Percentiles rank a stretch among this genome's conserved stretches.
These are phyloP conservation scores for Temnothorax nylanderi DNA, from an alignment of 1,140 invertebrate genomes.

Conservation along the genomic window DNA sequence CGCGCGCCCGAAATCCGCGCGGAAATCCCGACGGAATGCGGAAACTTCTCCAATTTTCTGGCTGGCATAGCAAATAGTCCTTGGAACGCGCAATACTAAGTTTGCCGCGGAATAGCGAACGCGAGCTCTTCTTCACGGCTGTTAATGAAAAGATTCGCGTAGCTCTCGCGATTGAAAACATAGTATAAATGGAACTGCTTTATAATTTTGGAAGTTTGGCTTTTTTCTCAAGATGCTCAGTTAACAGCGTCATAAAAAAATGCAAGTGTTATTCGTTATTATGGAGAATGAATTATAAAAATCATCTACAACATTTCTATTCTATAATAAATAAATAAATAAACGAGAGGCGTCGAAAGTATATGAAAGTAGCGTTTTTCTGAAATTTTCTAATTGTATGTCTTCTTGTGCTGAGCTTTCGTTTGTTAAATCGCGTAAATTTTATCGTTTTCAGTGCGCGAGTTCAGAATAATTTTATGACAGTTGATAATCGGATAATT, in stretches of 20 bases:
- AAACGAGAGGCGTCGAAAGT: neutral
- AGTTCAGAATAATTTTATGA: neutral
- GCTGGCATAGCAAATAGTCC: slow-evolving; percentile 67
- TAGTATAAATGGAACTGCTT: no score
- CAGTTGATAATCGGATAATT: slow-evolving; percentile 10
- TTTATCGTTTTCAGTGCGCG: neutral
- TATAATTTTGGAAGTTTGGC: neutral
- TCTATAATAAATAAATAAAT: no score
- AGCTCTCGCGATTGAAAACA: neutral
- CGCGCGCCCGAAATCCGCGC: slow-evolving; percentile 57
- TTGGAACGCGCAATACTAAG: slow-evolving; percentile 57
- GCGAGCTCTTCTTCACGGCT: neutral
- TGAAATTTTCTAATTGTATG: neutral
- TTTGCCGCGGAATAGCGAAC: slow-evolving; percentile 36
- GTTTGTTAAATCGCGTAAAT: slow-evolving; percentile 7
- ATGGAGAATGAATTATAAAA: neutral
- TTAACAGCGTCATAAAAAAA: neutral
- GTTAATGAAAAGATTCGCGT: slow-evolving; percentile 33
- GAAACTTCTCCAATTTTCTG: slow-evolving; percentile 77
- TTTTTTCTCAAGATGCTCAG: neutral
- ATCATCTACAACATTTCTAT: neutral
- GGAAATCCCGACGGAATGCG: slow-evolving; percentile 56
- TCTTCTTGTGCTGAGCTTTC: neutral
- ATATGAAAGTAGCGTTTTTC: neutral
- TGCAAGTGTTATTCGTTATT: neutral